Percentiles rank a stretch among this genome's conserved stretches.
Conservation (phyloP, 1,140 invertebrate species). For the Sitophilus oryzae region DNA sequence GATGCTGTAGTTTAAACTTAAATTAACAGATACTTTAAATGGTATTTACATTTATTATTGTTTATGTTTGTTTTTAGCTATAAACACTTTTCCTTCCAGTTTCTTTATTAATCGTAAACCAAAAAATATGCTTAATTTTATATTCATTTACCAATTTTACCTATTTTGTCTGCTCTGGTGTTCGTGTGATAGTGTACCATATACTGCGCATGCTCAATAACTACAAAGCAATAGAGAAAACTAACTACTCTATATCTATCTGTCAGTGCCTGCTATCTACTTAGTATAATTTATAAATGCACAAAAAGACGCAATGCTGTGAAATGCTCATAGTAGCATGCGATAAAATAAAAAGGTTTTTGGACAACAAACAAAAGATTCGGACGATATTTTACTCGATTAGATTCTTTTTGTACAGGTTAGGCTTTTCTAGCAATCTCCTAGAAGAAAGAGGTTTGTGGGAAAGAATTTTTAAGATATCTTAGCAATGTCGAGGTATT, state of each 20-base stretch:
- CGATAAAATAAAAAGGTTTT: not conserved
- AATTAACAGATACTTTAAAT: no score
- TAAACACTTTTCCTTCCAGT: not conserved
- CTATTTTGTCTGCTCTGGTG: constrained; percentile 16
- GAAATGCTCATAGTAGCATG: not conserved
- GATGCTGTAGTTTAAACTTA: not conserved
- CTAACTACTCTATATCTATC: not conserved
- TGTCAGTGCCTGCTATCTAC: not conserved
- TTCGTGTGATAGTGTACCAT: constrained; percentile 25
- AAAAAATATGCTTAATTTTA: not conserved
- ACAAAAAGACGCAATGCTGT: not conserved
- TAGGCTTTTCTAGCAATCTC: no score
- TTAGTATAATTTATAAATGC: no score
- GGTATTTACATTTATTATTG: not conserved
- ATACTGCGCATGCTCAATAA: constrained; percentile 18
- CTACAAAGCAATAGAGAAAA: constrained; percentile 9
- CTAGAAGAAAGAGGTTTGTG: no score
- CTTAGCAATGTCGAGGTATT: not conserved
- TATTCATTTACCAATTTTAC: constrained; percentile 13
- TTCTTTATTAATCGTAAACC: no score
- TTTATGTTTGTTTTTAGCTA: not conserved
- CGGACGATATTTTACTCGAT: not conserved
- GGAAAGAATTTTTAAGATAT: not conserved
- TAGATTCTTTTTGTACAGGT: constrained; percentile 16
- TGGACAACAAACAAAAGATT: not conserved